Conservation (phyloP, 1,140 invertebrate genomes). For the Aphelenchoides fujianensis region DNA sequence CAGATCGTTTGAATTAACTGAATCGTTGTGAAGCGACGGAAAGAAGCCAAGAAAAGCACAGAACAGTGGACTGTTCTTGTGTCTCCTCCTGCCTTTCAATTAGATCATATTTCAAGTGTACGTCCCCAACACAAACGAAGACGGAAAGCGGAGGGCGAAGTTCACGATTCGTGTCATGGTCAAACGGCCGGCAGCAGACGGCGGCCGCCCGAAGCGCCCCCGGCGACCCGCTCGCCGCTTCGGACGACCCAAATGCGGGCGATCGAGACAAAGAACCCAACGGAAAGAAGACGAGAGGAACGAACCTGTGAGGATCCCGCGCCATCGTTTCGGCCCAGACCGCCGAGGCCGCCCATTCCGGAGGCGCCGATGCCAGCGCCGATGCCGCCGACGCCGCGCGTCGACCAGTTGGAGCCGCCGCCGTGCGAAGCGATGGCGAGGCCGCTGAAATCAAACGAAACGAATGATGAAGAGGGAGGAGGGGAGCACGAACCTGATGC, state of each 20-base stretch:
- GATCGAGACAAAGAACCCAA: not conserved
- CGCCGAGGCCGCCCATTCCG: conserved; percentile 26
- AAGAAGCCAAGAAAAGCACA: not conserved
- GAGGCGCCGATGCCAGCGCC: conserved; percentile 18
- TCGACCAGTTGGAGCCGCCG: conserved; percentile 45
- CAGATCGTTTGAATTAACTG: not conserved
- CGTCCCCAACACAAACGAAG: too few species aligned
- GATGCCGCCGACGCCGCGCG: conserved; percentile 44
- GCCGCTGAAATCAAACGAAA: not conserved
- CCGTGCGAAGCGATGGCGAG: conserved; percentile 20
- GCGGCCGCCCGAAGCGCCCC: not conserved
- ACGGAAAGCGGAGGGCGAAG: not conserved
- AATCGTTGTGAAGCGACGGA: not conserved
- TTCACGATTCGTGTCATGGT: not conserved
- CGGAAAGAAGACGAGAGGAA: not conserved
- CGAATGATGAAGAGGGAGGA: not conserved
- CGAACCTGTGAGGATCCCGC: conserved; percentile 4
- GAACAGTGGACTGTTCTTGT: not conserved
- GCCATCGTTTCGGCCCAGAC: not conserved
- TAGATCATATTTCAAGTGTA: too few species aligned
- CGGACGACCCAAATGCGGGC: not conserved
- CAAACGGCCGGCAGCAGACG: not conserved
- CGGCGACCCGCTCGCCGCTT: not conserved
- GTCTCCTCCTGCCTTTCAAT: not conserved
- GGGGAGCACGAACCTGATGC: conserved; percentile 3